phyloP scores from a whole-genome alignment of 2,113 vertebrate genomes.

The Trogon melanurus region DNA sequence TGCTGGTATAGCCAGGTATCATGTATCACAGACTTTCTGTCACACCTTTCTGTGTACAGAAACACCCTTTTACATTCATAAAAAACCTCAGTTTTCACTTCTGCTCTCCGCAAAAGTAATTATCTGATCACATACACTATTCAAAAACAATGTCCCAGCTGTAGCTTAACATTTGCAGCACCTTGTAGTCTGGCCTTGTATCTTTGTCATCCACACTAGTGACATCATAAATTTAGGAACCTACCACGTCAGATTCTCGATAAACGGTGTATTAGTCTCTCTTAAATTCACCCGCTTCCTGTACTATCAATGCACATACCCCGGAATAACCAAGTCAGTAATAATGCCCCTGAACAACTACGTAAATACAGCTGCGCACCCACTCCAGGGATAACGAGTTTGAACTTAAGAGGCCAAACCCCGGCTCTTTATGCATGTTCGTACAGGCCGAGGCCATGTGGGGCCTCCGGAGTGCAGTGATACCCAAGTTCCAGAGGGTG shows the following conservation, averaged over 20 bases:
- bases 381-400: background rate
- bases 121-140: background rate
- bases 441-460: background rate
- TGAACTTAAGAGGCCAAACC: background rate
- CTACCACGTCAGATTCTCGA: background rate
- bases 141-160: background rate
- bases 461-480: background rate
- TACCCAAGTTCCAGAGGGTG: constrained; percentile 19
- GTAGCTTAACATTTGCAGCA: background rate
- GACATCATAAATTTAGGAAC: background rate
- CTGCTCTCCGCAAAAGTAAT: background rate
- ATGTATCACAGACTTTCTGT: background rate
- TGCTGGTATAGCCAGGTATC: background rate
- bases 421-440: rapidly evolving
- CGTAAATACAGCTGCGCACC: background rate
- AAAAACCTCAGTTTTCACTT: background rate
- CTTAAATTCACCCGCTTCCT: background rate
- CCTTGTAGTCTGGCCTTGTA: background rate
- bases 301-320: background rate
- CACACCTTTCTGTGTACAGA: background rate
- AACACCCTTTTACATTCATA: background rate
- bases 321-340: background rate
- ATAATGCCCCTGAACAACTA: background rate
- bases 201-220: background rate
- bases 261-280: background rate